phyloP scores from a whole-genome alignment of 2,888 invertebrate species.

The Drosophila nr. fundita region DNA sequence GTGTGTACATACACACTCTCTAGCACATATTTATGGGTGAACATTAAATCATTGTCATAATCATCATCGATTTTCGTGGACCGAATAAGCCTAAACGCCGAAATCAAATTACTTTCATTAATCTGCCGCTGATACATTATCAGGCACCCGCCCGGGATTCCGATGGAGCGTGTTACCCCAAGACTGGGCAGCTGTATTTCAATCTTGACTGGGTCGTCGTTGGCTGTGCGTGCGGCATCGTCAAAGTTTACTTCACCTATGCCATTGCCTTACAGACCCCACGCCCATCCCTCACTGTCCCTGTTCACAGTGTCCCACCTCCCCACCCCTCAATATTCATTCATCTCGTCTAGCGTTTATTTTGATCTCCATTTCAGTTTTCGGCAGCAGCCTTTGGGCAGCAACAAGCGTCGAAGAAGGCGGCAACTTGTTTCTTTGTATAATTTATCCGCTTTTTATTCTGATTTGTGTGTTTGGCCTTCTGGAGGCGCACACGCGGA shows the following conservation, averaged over 20 bases:
- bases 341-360: conserved; percentile 58
- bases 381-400: conserved; percentile 39
- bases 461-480: conserved; percentile 70
- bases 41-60: conserved; percentile 56
- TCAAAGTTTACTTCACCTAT: conserved; percentile 33
- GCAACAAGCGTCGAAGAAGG: conserved; percentile 43
- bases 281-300: not conserved
- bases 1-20: not conserved
- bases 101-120: conserved; percentile 69
- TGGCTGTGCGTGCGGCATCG: conserved; percentile 46
- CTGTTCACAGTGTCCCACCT: not conserved
- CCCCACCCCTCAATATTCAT: conserved; percentile 25
- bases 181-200: conserved; percentile 27
- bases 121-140: conserved; percentile 62
- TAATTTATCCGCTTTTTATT: conserved; percentile 75
- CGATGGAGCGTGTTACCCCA: not conserved
- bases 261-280: no score
- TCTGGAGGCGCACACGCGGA: conserved; percentile 25
- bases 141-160: conserved; percentile 13
- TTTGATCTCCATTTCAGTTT: conserved; percentile 63
- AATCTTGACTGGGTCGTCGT: conserved; percentile 4
- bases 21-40: conserved; percentile 9
- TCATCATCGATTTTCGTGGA: conserved; percentile 27
- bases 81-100: conserved; percentile 45
- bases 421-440: conserved; percentile 69